Conservation (phyloP, 2,113 vertebrate species). For the Thamnaconus septentrionalis region DNA sequence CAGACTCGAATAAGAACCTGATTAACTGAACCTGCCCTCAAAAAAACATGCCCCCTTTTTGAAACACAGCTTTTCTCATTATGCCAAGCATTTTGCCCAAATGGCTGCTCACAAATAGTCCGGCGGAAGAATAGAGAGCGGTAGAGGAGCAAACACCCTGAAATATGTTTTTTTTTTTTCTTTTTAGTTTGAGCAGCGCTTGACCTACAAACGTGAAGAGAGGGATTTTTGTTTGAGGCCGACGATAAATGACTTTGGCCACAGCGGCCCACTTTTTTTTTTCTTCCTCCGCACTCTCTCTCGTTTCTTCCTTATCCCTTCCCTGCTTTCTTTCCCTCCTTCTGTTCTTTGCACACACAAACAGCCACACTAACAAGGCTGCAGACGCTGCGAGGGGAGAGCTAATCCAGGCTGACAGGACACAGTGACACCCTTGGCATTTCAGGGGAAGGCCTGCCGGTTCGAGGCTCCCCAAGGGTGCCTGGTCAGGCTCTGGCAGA, state of each 20-base stretch:
- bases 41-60: too few species aligned
- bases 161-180: neutral
- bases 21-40: too few species aligned
- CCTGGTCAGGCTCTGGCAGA: slow-evolving; percentile 48
- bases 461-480: slow-evolving; percentile 59
- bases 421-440: slow-evolving; percentile 74
- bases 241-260: slow-evolving; percentile 32
- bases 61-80: too few species aligned
- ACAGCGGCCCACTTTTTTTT: slow-evolving; percentile 28
- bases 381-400: slow-evolving; percentile 50
- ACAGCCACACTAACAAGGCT: slow-evolving; percentile 54
- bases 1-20: too few species aligned
- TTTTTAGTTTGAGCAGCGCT: neutral
- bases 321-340: slow-evolving; percentile 8
- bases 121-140: slow-evolving; percentile 7
- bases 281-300: slow-evolving; percentile 19
- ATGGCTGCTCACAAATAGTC: neutral
- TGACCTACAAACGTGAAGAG: slow-evolving; percentile 36
- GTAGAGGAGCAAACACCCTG: neutral
- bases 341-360: slow-evolving; percentile 24
- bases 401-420: slow-evolving; percentile 73
- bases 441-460: slow-evolving; percentile 67
- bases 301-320: slow-evolving; percentile 21
- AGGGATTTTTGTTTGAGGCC: slow-evolving; percentile 18
- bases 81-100: too few species aligned